Percentiles rank a stretch among this genome's conserved stretches.
These are phyloP conservation scores for Adoxophyes honmai DNA, from an alignment of 1,140 invertebrate genomes.

Conservation along the genomic window DNA sequence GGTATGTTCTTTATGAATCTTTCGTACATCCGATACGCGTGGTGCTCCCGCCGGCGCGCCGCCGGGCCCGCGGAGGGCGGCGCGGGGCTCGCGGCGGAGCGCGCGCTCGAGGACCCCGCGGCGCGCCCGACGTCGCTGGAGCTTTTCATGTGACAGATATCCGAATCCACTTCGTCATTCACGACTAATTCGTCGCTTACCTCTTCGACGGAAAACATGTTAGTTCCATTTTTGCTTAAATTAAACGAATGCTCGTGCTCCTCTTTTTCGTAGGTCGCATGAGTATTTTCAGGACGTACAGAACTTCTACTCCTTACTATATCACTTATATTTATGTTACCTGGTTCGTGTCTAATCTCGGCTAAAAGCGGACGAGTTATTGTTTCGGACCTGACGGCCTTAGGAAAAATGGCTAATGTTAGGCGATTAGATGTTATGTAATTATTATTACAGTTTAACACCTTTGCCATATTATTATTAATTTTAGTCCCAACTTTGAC, in stretches of 20 bases:
- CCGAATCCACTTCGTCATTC: background rate
- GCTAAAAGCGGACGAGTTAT: slow-evolving; percentile 37
- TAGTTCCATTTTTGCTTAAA: background rate
- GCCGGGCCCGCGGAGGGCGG: slow-evolving; percentile 5
- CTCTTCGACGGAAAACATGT: background rate
- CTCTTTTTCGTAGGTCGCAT: background rate
- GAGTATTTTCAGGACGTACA: background rate
- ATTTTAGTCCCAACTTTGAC: slow-evolving; percentile 7
- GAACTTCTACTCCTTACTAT: slow-evolving; percentile 10
- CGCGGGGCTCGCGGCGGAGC: background rate
- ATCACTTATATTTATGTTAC: slow-evolving; percentile 26
- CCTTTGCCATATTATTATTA: background rate
- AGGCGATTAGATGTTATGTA: slow-evolving; percentile 34
- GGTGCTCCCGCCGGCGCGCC: slow-evolving; percentile 9
- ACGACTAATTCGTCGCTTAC: background rate
- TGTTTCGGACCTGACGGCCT: slow-evolving; percentile 51
- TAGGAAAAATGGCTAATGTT: slow-evolving; percentile 49
- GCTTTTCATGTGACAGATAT: background rate
- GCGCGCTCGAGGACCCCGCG: no score
- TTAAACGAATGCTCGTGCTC: slow-evolving; percentile 1
- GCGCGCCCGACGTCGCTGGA: background rate
- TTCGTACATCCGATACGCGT: slow-evolving; percentile 34
- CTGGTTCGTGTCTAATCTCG: slow-evolving; percentile 26
- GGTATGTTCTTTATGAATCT: slow-evolving; percentile 37
- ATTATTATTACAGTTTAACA: slow-evolving; percentile 19